Conservation (phyloP, 2,888 invertebrate genomes). For the Chelonus formosanus region DNA sequence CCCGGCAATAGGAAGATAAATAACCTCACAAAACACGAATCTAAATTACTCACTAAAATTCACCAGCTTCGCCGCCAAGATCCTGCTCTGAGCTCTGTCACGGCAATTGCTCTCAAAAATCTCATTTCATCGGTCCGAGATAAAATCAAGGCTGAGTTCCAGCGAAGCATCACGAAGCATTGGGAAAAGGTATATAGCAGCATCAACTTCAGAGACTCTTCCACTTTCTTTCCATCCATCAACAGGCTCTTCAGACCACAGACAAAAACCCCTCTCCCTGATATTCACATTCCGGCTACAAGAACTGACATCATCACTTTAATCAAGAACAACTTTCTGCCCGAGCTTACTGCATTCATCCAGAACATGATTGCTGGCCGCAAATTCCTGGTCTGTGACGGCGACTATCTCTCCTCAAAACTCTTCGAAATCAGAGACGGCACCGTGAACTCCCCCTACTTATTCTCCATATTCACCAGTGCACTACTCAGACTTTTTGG, state of each 20-base stretch:
- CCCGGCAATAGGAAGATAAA: too few species aligned
- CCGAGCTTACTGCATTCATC: conserved; percentile 25
- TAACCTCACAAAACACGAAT: too few species aligned
- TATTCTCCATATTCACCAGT: conserved; percentile 39
- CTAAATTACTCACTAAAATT: too few species aligned
- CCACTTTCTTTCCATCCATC: conserved; percentile 34
- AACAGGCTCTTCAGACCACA: conserved; percentile 26
- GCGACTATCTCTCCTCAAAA: background rate
- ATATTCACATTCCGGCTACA: background rate
- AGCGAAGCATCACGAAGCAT: background rate
- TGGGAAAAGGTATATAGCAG: conserved; percentile 25
- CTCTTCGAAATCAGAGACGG: conserved; percentile 14
- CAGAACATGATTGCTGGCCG: conserved; percentile 33
- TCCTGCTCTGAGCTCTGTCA: too few species aligned
- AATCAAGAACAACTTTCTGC: conserved; percentile 24
- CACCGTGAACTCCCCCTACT: conserved; percentile 29
- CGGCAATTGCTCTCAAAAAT: too few species aligned
- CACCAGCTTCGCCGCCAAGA: too few species aligned
- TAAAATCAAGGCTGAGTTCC: too few species aligned
- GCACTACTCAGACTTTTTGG: conserved; percentile 31
- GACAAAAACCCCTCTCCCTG: background rate
- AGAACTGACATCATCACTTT: conserved; percentile 4
- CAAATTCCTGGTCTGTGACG: conserved; percentile 24
- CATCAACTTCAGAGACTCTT: conserved; percentile 28
- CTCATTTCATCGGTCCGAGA: too few species aligned